Evolutionary conservation across 2,113 vertebrate species (phyloP), one percentile per base, ranked within the genome.

Genomic region (Gopherus evgoodei): DNA sequence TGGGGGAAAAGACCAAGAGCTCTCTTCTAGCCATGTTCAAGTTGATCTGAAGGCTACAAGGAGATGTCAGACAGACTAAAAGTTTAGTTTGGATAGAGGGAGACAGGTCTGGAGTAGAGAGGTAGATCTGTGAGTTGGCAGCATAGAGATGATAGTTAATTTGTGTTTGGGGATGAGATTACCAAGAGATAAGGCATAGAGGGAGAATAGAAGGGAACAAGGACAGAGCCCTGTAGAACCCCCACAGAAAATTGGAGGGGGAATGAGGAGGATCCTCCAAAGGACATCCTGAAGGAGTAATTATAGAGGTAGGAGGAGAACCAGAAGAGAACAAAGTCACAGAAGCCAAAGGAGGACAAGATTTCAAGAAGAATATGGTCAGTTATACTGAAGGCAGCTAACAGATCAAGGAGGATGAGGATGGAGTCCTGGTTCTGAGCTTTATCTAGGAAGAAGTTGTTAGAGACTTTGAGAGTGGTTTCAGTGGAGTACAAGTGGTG

Each of bases 361-460:
- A 59, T 76, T 94, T 89, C 75, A 84, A 93, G 59, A 59, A 56
- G 22, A 90, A 3, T 7, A 22, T 44, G 54, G 47, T 44, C 85
- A 59, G 19, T 4, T 1, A 5, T 80, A 27, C 52, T 5, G 0
- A 91, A 42, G 17, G 38, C 69, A 42, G 5, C n/a, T 22, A 78
- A 53, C 27, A 84, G 52, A 53, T 82, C 0, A 0, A 89, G 54
- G 50, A 83, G 79, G 14, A 19, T 53, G 14, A 81, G 83, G 65
- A 2, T 42, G 59, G 87, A 17, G 13, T 93, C 13, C 35, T 52
- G 8, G 4, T 86, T 0, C 0, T 85, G 53, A 79, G 5, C 29
- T 88, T 83, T 79, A 56, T 25, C 8, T 56, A 56, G 85, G 54
- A 47, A 13, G 1, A 29, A 11, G 35, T 50, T 4, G 1, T 13